Base-by-base conservation (phyloP, 2,113 vertebrate genomes). In the Vulpes ferrilata region DNA sequence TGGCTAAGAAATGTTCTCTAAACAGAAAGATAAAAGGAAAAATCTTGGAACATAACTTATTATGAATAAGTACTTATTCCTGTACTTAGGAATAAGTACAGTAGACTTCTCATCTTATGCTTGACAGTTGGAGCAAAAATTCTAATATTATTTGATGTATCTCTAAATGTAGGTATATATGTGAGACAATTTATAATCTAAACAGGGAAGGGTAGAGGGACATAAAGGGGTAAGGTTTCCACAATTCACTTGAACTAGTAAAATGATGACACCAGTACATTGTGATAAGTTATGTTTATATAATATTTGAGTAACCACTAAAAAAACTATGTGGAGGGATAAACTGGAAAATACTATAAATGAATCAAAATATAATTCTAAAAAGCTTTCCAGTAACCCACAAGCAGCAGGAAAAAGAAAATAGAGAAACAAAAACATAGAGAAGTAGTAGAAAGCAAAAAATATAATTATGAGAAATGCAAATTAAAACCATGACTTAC, bases 271-370 rank as follows among this genome's bases (percentile, higher is more conserved):
- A 62, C 32, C 55, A 88, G 43, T 65, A n/a, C 17, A 78, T 8
- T 22, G 19, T 80, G 48, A 19, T 82, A 89, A 67, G 23, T 69
- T 89, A 67, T 89, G 32, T 83, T 89, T 93, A 53, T 89, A 89
- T 88, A 73, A 38, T 64, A 84, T 22, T 93, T 71, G 87, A 53
- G 38, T 38, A 64, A 43, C 32, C 38, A 73, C 19, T 73, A 9
- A 51, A 81, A 88, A 65, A 81, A 7, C 9, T 89, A 5, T 57
- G 27, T 32, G 85, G 59, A 64, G 79, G 82, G n/a, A 55, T 62
- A 73, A 38, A 64, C 67, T 83, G 15, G 90, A 15, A 53, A 82
- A 51, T 17, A 30, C 16, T 62, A 12, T 48, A 53, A 32, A 27
- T 88, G 48, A 53, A 93, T 55, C 43, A 92, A 73, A 65, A 35